Base-by-base conservation (phyloP, 2,888 invertebrate species). In the Azorinus chamasolen region DNA sequence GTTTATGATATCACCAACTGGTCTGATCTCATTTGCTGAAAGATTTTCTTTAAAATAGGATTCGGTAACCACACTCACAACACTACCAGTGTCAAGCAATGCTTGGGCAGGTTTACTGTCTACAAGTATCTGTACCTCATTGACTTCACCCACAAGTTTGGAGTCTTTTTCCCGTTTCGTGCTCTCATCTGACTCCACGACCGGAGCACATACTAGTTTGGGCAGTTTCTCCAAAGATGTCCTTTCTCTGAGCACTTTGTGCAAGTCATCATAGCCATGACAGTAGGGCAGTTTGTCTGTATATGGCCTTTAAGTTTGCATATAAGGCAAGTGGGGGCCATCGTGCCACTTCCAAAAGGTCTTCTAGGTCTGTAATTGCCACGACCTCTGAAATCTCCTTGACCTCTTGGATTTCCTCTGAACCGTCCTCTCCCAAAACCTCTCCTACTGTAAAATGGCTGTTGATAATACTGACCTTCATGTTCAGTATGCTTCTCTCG, bases 71-170 rank as follows among this genome's bases (percentile, higher is more conserved):
- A 70, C 32, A 20, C 69, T 69, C 0, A 81, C 77, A 39, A 65
- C 65, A 43, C 71, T 76, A 0, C 69, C 76, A n/a, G 61, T 76
- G 22, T 76, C 76, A 27, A 76, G 18, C 16, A 77, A 22, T n/a
- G 66, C 62, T 41, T 10, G 48, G 0, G 63, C 24, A 14, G 27
- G 12, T 16, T 8, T 58, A 24, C 45, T 54, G 16, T 54, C 25
- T 6, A 77, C 14, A 8, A n/a, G 22, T n/a, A 72, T 25, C 2
- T 43, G 20, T 2, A 41, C 59, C 50, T 68, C 71, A 41, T 66
- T 72, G 8, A 24, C 20, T 18, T 66, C 63, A n/a, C 66, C 71
- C 27, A 76, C 18, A 25, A 76, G 46, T 25, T 76, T 65, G 12
- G 65, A 54, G 55, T 61, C 61, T 32, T 57, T 53, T 2, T 45